Conservation (phyloP, 2,113 vertebrate species). For the Chrysemys picta region DNA sequence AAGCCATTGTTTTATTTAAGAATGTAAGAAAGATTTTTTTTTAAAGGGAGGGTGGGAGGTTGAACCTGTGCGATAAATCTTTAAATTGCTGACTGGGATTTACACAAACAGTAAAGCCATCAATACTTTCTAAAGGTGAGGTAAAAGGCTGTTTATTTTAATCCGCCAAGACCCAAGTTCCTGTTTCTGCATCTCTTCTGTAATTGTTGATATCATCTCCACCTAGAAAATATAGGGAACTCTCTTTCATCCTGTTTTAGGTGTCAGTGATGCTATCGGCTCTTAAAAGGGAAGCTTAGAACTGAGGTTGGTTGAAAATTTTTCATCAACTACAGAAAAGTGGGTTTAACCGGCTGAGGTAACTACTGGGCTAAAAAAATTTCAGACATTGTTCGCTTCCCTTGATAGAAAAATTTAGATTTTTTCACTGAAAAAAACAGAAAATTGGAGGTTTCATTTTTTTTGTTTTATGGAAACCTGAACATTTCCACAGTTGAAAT, state of each 20-base stretch:
- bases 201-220: background rate
- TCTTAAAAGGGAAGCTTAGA: background rate
- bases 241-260: background rate
- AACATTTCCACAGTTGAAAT: background rate
- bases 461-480: background rate
- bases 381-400: background rate
- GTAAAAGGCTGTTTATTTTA: background rate
- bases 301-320: background rate
- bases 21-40: background rate
- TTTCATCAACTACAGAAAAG: background rate
- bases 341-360: background rate
- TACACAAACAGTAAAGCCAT: background rate
- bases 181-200: background rate
- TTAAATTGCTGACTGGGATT: background rate
- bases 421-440: background rate
- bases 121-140: background rate
- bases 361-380: background rate
- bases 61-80: background rate
- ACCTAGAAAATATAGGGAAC: background rate
- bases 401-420: background rate
- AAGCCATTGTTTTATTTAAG: conserved; percentile 34
- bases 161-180: background rate
- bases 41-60: background rate
- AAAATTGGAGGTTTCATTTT: background rate
- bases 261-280: background rate